Base-by-base conservation (phyloP, 2,113 vertebrate species). In the Clarias gariepinus region DNA sequence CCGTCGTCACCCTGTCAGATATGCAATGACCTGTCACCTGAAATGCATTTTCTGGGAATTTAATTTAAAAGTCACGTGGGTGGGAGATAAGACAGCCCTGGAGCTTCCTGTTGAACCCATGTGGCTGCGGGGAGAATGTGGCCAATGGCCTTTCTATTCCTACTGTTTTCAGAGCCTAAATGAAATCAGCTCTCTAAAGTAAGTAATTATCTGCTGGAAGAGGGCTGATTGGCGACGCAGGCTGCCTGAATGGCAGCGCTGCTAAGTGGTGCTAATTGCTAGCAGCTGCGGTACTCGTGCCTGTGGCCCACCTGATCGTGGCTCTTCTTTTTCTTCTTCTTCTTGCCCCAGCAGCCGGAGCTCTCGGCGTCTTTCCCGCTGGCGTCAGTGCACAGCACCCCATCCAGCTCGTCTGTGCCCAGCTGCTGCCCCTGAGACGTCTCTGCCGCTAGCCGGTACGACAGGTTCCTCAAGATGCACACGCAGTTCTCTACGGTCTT, bases 321-420 rank as follows among this genome's bases (percentile, higher is more conserved):
- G 13, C 97, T 96, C 95, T 99, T 99, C 98, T 99, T 99, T 93
- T 99, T 99, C 97, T 99, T 99, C 95, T 99, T 99, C 92, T 99
- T 99, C 93, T 99, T 99, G 76, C 98, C 98, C 98, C 98, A 99
- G 92, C 98, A 99, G 66, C 98, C 97, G 0, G 98, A 99, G 91
- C 98, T 98, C 94, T 99, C 98, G 0, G 95, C 41, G 0, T 99
- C 98, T 92, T 99, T 99, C 88, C 97, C 97, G 4, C 96, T 96
- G 85, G 96, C 95, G 91, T 99, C 98, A 19, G 96, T 95, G 80
- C 97, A 99, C 61, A 99, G 94, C 92, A 99, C 96, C 84, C 98
- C 98, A 36, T 99, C 98, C 91, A 99, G 96, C 94, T 99, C 98
- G 76, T 99, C 98, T 0, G 97, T 97, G 89, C 98, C 98, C 94